A percentile compares a stretch with the other conserved stretches of the same genome.
phyloP scores from a whole-genome alignment of 2,113 vertebrate genomes.

The Pseudorhombus dupliciocellatus region DNA sequence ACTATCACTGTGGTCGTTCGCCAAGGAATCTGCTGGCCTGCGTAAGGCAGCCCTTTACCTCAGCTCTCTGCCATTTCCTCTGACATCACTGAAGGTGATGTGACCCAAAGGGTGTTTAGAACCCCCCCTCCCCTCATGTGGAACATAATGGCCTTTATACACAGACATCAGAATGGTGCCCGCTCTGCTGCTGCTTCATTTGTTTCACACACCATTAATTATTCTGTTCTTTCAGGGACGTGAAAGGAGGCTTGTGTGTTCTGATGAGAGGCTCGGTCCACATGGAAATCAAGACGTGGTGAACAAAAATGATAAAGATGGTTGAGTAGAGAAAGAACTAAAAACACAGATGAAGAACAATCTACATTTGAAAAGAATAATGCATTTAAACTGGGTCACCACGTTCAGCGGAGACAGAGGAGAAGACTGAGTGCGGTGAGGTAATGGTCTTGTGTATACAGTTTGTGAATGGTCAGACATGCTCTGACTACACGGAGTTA shows the following conservation, averaged over 20 bases:
- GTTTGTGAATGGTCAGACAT: background rate
- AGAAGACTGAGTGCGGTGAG: conserved; percentile 16
- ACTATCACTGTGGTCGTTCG: conserved; percentile 53
- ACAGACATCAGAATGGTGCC: conserved; percentile 21
- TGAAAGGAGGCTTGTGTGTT: conserved; percentile 18
- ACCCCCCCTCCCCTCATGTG: conserved; percentile 1
- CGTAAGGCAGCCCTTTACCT: conserved; percentile 58
- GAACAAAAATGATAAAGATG: background rate
- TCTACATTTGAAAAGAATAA: background rate
- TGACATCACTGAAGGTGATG: conserved; percentile 68
- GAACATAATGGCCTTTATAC: conserved; percentile 28
- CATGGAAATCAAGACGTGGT: conserved; percentile 14
- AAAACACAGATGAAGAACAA: background rate
- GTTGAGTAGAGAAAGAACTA: background rate
- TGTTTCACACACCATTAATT: conserved; percentile 18
- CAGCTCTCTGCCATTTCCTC: conserved; percentile 75
- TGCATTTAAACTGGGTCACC: background rate
- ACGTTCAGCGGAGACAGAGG: background rate
- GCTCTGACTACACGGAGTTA: background rate
- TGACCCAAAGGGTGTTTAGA: conserved; percentile 48
- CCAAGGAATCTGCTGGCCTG: conserved; percentile 52
- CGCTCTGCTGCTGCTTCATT: background rate
- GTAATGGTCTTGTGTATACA: conserved; percentile 39
- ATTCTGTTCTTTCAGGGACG: conserved; percentile 6
- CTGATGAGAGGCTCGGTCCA: conserved; percentile 18